These are phyloP conservation scores for Hoplias malabaricus DNA, from an alignment of 2,113 vertebrate species.

Conservation along the genomic window DNA sequence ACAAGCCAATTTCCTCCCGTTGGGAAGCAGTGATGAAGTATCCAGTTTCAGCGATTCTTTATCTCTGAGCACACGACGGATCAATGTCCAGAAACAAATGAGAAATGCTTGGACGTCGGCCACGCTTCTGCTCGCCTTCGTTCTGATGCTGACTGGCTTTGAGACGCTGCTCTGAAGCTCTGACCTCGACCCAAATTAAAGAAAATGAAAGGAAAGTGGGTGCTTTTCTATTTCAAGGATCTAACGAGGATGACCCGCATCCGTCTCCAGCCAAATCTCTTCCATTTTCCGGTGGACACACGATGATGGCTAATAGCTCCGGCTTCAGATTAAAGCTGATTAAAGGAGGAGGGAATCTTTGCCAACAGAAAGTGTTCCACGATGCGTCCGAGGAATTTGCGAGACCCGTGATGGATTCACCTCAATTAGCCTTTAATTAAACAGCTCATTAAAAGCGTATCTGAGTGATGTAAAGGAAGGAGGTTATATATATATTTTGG, in stretches of 20 bases:
- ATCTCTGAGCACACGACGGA: not conserved
- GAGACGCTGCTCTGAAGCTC: slow-evolving; percentile 2
- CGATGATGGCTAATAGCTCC: slow-evolving; percentile 13
- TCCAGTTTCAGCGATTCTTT: not conserved
- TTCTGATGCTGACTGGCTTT: slow-evolving; percentile 14
- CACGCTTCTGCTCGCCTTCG: not conserved
- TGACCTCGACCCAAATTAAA: not conserved
- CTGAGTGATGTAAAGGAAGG: slow-evolving; percentile 75
- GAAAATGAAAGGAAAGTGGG: not conserved
- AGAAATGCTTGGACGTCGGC: not conserved
- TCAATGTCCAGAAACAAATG: slow-evolving; percentile 16
- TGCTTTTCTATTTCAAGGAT: too few relatives aligned
- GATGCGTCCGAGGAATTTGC: slow-evolving; percentile 63
- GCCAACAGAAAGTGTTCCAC: slow-evolving; percentile 22
- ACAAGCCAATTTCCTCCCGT: not conserved
- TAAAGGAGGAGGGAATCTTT: slow-evolving; percentile 26
- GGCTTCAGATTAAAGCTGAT: slow-evolving; percentile 36
- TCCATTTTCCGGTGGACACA: slow-evolving; percentile 7
- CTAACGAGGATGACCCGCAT: not conserved
- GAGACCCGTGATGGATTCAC: slow-evolving; percentile 83
- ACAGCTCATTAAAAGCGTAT: slow-evolving; percentile 81
- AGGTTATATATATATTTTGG: slow-evolving; percentile 60
- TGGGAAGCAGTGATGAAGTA: slow-evolving; percentile 12
- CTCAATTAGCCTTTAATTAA: slow-evolving; percentile 90
- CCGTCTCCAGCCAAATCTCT: slow-evolving; percentile 3